Percentiles rank a stretch among this genome's conserved stretches.
Evolutionary conservation across 2,797 vertebrate genomes (phyloP).

Genomic region (Potorous gilbertii): DNA sequence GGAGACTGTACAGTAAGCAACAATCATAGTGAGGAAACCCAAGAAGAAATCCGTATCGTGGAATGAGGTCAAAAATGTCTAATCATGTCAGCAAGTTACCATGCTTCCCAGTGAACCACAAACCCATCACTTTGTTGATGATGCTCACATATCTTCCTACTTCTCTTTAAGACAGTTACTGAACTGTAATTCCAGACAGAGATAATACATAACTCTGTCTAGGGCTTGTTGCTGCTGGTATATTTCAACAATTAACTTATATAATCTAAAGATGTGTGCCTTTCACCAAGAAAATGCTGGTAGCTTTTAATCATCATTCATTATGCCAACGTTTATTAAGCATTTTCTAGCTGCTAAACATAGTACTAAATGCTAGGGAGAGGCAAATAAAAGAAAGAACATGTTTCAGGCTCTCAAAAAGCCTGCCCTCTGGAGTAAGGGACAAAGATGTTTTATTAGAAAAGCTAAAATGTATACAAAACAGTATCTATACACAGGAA

Average conservation of each 20-base stretch:
- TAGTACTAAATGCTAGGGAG: background rate
- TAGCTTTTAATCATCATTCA: background rate
- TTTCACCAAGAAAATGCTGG: conserved; percentile 55
- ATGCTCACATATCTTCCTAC: background rate
- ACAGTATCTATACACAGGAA: conserved; percentile 10
- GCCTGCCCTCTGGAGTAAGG: conserved; percentile 15
- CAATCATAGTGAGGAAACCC: background rate
- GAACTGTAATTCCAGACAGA: background rate
- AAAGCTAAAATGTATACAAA: conserved; percentile 50
- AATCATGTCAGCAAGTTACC: conserved; percentile 5
- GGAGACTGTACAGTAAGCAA: background rate
- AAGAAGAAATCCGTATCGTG: background rate
- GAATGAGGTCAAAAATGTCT: background rate
- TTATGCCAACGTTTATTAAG: background rate
- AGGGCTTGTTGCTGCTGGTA: conserved; percentile 22
- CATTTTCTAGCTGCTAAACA: background rate
- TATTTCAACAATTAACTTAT: conserved; percentile 29
- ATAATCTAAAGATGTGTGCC: conserved; percentile 27
- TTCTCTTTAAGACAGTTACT: background rate
- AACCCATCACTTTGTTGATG: background rate
- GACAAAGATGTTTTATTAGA: conserved; percentile 36
- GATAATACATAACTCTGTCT: background rate
- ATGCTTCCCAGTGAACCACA: conserved; percentile 24
- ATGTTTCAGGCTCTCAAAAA: background rate
- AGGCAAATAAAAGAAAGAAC: background rate